Base-by-base conservation (phyloP, 2,797 vertebrate genomes). In the Xerus rutilus region DNA sequence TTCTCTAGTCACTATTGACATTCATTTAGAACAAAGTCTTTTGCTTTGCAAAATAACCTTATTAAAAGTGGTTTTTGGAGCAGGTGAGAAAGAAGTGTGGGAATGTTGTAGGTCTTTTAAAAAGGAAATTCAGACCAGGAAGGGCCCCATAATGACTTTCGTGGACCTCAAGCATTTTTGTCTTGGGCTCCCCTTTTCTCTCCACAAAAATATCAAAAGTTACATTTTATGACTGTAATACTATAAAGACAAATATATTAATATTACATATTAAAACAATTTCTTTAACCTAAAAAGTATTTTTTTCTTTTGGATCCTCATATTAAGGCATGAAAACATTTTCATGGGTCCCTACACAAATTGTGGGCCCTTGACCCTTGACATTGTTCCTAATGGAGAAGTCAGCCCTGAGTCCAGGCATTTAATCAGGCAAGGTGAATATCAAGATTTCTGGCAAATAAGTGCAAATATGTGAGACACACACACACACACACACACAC, bases 1-100 rank as follows among this genome's bases (percentile, higher is more conserved):
- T 20, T 52, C 13, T 85, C 2, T 83, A 99, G 97, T 98, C 49
- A 65, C 47, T 23, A 14, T 74, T 43, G 49, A 25, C 6, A 25
- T 91, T 65, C 32, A 39, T 23, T 30, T 54, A 47, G 35, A 87
- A 14, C 18, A 39, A 20, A 62, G 70, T 57, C 25, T 76, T 96
- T 89, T 69, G 21, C 54, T 87, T 81, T 82, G 39, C n/a, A 85
- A 20, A 90, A 52, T 82, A n/a, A 67, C 21, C 7, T 59, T 54
- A 17, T 35, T 49, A 39, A 28, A 74, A 49, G 5, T n/a, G 18
- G 5, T 64, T 94, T 67, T 0, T 1, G 2, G 3, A 8, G 30
- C 20, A 4, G 0, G 54, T 57, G 7, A 9, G 49, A 11, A 1
- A 18, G 0, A 49, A 7, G 57, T 69, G 1, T 13, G 59, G 21